Percentiles rank a stretch among this genome's conserved stretches.
Evolutionary conservation across 2,797 vertebrate species (phyloP).

Genomic region (Trachurus trachurus): DNA sequence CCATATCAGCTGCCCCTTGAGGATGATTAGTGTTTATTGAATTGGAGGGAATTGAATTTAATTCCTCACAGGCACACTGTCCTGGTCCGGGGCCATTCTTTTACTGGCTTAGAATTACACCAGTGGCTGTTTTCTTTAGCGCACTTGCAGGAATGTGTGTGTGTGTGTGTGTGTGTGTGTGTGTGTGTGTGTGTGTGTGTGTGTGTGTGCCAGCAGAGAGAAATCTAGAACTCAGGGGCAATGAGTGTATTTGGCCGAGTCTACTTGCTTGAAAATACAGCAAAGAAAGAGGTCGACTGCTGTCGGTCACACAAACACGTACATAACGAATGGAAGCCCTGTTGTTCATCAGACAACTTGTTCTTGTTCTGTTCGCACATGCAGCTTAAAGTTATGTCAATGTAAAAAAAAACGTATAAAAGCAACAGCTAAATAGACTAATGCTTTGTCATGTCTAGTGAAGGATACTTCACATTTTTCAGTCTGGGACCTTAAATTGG

Average conservation of each 20-base stretch:
- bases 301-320: constrained; percentile 27
- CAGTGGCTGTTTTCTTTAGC: constrained; percentile 74
- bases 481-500: constrained; percentile 2
- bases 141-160: constrained; percentile 69
- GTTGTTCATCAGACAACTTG: neutral
- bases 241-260: constrained; percentile 73
- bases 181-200: constrained; percentile 32
- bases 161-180: constrained; percentile 49
- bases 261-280: constrained; percentile 55
- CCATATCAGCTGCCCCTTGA: constrained; percentile 22
- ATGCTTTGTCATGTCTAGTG: neutral
- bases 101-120: constrained; percentile 55
- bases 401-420: neutral
- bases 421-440: neutral
- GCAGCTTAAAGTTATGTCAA: neutral
- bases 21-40: constrained; percentile 51
- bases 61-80: constrained; percentile 51
- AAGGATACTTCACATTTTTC: neutral
- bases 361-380: constrained; percentile 12
- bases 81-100: constrained; percentile 43
- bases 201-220: constrained; percentile 55
- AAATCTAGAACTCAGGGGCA: constrained; percentile 70
- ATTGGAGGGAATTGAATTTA: constrained; percentile 37
- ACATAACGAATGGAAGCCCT: neutral
- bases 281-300: constrained; percentile 36